Conservation (phyloP, 2,888 invertebrate genomes). For the Oligia fasciuncula region DNA sequence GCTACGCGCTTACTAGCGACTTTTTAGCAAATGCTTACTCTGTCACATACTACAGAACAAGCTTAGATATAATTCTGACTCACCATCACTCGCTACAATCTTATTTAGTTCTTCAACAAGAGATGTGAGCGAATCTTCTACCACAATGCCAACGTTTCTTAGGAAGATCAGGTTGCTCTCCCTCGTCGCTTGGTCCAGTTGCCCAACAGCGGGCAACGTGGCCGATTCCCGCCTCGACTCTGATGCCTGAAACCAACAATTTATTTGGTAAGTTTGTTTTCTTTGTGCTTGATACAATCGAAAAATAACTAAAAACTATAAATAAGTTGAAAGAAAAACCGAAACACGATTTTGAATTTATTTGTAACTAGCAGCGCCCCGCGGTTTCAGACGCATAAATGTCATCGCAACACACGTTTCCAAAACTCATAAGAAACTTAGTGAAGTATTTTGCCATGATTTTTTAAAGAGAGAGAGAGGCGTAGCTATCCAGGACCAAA, state of each 20-base stretch:
- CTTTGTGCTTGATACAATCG: background rate
- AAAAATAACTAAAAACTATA: background rate
- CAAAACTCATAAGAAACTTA: background rate
- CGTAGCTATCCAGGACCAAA: background rate
- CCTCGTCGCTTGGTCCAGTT: conserved; percentile 74
- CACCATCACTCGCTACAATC: conserved; percentile 68
- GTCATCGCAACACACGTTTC: background rate
- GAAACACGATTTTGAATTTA: background rate
- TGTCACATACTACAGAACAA: background rate
- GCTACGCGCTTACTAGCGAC: background rate
- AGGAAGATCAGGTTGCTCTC: conserved; percentile 75
- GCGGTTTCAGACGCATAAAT: too few relatives aligned
- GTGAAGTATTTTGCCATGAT: too few relatives aligned
- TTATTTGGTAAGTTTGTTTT: background rate
- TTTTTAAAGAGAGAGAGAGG: background rate
- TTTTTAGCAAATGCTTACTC: background rate
- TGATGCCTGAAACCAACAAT: conserved; percentile 59
- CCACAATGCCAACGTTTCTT: conserved; percentile 69
- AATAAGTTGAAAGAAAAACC: too few relatives aligned
- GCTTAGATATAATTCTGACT: conserved; percentile 20
- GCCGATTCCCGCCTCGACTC: conserved; percentile 60
- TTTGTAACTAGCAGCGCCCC: background rate
- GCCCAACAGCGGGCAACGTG: conserved; percentile 59
- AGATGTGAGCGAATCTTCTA: conserved; percentile 69
- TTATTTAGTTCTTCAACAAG: conserved; percentile 68